These are phyloP conservation scores for Fistularia tabacaria DNA, from an alignment of 2,797 vertebrate genomes.

Conservation along the genomic window DNA sequence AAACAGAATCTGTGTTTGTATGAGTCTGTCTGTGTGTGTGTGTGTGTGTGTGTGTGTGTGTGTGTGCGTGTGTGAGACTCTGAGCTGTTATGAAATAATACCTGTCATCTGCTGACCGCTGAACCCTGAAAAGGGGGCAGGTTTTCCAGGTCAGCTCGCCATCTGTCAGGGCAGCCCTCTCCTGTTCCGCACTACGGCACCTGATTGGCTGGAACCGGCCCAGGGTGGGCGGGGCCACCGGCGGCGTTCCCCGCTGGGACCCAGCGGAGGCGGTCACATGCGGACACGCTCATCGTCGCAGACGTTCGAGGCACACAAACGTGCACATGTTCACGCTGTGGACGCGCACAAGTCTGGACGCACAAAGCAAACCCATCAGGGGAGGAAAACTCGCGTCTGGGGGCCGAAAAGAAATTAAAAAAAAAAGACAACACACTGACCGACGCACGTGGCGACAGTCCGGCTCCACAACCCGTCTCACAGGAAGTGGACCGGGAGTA, in stretches of 20 bases:
- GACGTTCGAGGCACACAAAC: slow-evolving; percentile 1
- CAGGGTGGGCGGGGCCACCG: slow-evolving; percentile 32
- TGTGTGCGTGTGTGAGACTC: neutral
- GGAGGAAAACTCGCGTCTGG: no score
- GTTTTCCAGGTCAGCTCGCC: slow-evolving; percentile 89
- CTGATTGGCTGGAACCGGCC: slow-evolving; percentile 84
- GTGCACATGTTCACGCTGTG: slow-evolving; percentile 2
- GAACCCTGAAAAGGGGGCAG: slow-evolving; percentile 86
- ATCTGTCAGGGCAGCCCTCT: slow-evolving; percentile 69
- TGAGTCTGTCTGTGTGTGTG: no score
- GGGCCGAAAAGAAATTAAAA: no score
- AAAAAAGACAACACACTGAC: no score
- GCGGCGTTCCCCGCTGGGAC: slow-evolving; percentile 23
- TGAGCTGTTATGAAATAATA: slow-evolving; percentile 90
- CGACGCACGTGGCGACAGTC: no score
- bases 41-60: neutral
- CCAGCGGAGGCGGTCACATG: slow-evolving; percentile 70
- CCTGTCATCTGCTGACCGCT: slow-evolving; percentile 94
- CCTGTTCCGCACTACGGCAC: slow-evolving; percentile 89
- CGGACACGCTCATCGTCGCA: slow-evolving; percentile 6
- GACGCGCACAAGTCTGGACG: neutral
- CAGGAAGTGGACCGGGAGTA: no score
- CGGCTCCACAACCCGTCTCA: no score
- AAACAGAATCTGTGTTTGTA: no score
- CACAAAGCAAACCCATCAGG: neutral